Percentiles rank a stretch among this genome's conserved stretches.
These are phyloP conservation scores for Epicauta chinensis DNA, from an alignment of 1,140 invertebrate genomes.

Conservation along the genomic window DNA sequence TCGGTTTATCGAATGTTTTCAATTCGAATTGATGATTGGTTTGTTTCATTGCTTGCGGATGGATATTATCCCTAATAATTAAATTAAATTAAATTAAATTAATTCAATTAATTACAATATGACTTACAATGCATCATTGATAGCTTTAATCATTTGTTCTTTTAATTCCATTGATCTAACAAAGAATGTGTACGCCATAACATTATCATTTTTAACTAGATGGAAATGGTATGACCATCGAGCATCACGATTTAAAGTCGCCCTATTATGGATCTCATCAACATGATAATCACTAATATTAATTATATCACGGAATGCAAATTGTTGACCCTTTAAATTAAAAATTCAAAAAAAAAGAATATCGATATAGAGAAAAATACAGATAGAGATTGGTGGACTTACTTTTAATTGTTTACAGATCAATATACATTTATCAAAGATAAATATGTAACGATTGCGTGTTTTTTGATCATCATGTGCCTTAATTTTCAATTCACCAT, in stretches of 20 bases:
- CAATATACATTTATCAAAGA: conserved; percentile 94
- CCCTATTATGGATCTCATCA: conserved; percentile 64
- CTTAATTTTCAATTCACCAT: conserved; percentile 90
- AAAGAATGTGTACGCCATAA: conserved; percentile 82
- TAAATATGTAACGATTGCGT: conserved; percentile 85
- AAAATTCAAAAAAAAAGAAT: neutral
- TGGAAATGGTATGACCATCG: conserved; percentile 78
- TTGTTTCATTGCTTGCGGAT: conserved; percentile 66
- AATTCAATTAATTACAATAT: no score
- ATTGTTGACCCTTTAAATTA: conserved; percentile 72
- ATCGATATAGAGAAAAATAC: no score
- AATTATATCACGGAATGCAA: conserved; percentile 83
- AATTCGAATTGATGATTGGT: conserved; percentile 85
- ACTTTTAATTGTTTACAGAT: conserved; percentile 73
- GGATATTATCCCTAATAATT: conserved; percentile 75
- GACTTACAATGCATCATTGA: conserved; percentile 83
- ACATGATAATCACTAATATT: conserved; percentile 79
- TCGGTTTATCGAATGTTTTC: conserved; percentile 77
- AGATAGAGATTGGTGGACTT: conserved; percentile 2
- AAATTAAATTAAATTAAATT: neutral
- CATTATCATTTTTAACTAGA: conserved; percentile 74
- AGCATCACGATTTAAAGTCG: conserved; percentile 58
- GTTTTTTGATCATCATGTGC: conserved; percentile 82
- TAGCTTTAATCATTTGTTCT: conserved; percentile 85
- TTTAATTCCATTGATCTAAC: conserved; percentile 84